Percentiles rank a stretch among this genome's conserved stretches.
These are phyloP conservation scores for Blastomussa wellsi DNA, from an alignment of 92 coral and sea anemone genomes.

Conservation along the genomic window DNA sequence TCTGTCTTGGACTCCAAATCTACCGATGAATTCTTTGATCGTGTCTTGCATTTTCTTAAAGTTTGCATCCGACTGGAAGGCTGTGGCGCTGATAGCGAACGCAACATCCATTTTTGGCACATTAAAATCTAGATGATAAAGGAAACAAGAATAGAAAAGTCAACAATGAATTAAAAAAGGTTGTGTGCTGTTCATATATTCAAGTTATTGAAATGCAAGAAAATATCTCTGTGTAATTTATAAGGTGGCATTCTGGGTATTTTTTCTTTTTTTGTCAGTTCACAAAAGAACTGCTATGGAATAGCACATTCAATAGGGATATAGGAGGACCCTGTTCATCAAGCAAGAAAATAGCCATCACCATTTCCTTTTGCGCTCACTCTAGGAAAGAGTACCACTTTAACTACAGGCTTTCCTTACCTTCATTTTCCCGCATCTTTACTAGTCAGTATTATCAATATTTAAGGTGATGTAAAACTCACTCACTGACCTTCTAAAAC, in stretches of 20 bases:
- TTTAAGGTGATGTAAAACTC: neutral
- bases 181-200: neutral
- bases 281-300: neutral
- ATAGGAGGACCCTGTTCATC: neutral
- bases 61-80: conserved; percentile 57
- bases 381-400: neutral
- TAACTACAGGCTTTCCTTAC: neutral
- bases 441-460: neutral
- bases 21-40: conserved; percentile 66
- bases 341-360: neutral
- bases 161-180: neutral
- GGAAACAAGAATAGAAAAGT: neutral
- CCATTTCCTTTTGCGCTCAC: neutral
- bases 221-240: neutral
- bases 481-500: conserved; percentile 36
- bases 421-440: neutral
- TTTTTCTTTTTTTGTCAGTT: neutral
- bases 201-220: neutral
- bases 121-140: conserved; percentile 24
- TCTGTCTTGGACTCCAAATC: conserved; percentile 55
- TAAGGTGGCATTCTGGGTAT: neutral
- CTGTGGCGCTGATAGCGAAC: conserved; percentile 78
- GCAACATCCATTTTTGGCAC: conserved; percentile 73
- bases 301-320: neutral
- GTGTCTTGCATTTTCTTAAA: conserved; percentile 81